These are phyloP conservation scores for Ips typographus DNA, from an alignment of 1,140 invertebrate genomes.

Conservation along the genomic window DNA sequence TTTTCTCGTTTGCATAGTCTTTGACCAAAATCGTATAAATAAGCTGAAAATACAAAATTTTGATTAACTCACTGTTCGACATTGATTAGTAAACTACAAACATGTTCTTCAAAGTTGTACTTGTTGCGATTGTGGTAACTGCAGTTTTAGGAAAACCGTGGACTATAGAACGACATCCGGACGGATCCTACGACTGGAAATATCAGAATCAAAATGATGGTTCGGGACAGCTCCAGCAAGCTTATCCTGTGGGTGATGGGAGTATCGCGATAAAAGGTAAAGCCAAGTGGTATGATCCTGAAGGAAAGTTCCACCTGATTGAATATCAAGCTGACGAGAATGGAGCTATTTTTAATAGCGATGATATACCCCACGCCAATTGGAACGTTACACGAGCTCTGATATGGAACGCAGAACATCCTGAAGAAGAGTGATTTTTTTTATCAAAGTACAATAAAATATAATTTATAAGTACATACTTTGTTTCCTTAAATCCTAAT, in stretches of 20 bases:
- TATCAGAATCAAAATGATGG: conserved; percentile 13
- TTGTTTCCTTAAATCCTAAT: not conserved
- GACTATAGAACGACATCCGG: not conserved
- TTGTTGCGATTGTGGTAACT: too few species aligned
- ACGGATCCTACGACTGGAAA: conserved; percentile 21
- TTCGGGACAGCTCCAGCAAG: conserved; percentile 15
- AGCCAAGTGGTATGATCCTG: conserved; percentile 66
- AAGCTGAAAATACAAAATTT: too few species aligned
- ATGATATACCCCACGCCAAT: not conserved
- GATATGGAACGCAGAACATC: not conserved
- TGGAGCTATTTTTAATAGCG: not conserved
- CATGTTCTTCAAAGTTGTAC: too few species aligned
- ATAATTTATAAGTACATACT: not conserved
- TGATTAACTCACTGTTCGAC: too few species aligned
- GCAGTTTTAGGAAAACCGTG: too few species aligned
- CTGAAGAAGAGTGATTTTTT: not conserved
- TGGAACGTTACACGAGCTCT: not conserved
- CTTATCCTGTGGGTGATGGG: conserved; percentile 49
- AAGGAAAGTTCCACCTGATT: conserved; percentile 60
- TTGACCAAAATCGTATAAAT: too few species aligned
- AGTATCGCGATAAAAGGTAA: conserved; percentile 63
- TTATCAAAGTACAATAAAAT: not conserved
- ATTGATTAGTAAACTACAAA: too few species aligned
- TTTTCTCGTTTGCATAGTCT: too few species aligned
- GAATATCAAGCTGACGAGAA: conserved; percentile 60